phyloP scores from a whole-genome alignment of 2,113 vertebrate species.

The Rhabdornis inornatus region DNA sequence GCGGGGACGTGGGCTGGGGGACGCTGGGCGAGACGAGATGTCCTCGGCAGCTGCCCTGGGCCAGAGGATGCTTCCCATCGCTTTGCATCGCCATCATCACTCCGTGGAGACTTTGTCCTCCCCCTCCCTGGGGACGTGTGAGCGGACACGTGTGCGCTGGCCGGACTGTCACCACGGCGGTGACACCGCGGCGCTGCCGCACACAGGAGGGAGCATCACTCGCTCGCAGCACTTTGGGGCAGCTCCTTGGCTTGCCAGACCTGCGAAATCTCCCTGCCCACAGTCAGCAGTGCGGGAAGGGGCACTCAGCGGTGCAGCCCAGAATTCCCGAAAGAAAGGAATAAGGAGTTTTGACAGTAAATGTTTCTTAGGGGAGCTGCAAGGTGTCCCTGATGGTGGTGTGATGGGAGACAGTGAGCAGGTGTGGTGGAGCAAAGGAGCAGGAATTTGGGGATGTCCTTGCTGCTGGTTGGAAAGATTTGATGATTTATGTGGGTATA shows the following conservation, averaged over 20 bases:
- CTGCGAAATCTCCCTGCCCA: background rate
- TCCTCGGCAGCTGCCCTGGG: background rate
- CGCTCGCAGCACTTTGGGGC: background rate
- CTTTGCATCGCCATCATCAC: background rate
- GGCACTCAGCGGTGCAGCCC: background rate
- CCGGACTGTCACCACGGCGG: rapidly evolving
- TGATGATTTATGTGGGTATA: background rate
- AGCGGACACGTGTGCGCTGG: rapidly evolving
- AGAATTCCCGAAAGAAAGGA: background rate
- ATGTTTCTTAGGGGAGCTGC: background rate
- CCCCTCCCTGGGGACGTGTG: background rate
- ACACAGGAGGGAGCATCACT: rapidly evolving
- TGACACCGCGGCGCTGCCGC: rapidly evolving
- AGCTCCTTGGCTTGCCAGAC: background rate
- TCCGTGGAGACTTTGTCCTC: background rate
- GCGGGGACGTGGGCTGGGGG: background rate
- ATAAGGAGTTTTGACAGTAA: background rate
- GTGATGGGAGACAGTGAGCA: background rate
- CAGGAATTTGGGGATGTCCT: background rate
- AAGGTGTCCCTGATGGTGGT: rapidly evolving
- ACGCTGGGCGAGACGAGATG: background rate
- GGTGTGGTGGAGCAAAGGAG: background rate
- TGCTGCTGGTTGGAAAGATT: background rate
- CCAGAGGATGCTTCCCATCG: background rate
- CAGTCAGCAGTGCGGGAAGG: background rate